These are phyloP conservation scores for Chaetodon trifasciatus DNA, from an alignment of 2,797 vertebrate species.

Conservation along the genomic window DNA sequence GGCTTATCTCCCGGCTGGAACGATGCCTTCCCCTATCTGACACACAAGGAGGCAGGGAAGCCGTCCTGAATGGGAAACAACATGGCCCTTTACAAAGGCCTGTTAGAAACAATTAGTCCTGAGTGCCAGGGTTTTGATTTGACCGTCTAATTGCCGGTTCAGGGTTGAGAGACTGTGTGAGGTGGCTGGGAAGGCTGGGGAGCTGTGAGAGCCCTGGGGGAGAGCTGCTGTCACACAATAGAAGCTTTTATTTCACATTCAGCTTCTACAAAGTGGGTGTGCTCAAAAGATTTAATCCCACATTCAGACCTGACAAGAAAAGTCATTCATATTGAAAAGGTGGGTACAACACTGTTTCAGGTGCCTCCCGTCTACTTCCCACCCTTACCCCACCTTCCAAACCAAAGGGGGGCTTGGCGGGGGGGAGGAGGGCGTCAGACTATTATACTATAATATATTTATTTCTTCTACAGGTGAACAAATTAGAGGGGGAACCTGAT, in stretches of 20 bases:
- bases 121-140: constrained; percentile 77
- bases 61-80: constrained; percentile 78
- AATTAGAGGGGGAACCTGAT: constrained; percentile 68
- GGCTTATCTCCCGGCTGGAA: constrained; percentile 82
- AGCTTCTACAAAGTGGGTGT: constrained; percentile 83
- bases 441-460: constrained; percentile 55
- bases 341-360: constrained; percentile 81
- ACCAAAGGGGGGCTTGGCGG: constrained; percentile 1
- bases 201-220: constrained; percentile 66
- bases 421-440: not conserved
- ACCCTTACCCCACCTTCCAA: constrained; percentile 31
- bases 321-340: constrained; percentile 82
- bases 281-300: constrained; percentile 83
- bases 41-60: constrained; percentile 74
- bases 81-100: constrained; percentile 78
- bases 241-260: constrained; percentile 83
- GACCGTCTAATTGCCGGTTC: constrained; percentile 76
- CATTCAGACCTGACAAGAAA: constrained; percentile 82
- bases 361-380: constrained; percentile 63
- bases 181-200: constrained; percentile 64
- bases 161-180: constrained; percentile 72
- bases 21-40: constrained; percentile 77
- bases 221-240: constrained; percentile 76
- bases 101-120: constrained; percentile 84
- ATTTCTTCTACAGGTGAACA: constrained; percentile 37